Evolutionary conservation across 2,888 invertebrate species (phyloP).

Genomic region (Perdita meconis): DNA sequence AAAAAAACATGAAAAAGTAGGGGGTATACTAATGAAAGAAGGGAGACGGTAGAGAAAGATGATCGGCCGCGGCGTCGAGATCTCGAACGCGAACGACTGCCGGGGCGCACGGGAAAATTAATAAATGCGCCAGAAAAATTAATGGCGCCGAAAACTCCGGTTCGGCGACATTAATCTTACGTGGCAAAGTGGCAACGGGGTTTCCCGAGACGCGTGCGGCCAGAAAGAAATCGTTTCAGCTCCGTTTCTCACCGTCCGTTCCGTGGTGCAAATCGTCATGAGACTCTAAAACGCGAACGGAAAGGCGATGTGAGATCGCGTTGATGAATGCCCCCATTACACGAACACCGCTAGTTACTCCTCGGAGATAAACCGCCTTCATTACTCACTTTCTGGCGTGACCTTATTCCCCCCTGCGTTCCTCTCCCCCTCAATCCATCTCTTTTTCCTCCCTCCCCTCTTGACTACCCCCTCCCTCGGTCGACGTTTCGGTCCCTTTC

Average conservation of each 20-base stretch:
- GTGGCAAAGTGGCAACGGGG: conserved; percentile 70
- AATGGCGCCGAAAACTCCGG: conserved; percentile 70
- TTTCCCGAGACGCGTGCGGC: conserved; percentile 62
- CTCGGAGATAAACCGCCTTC: conserved; percentile 83
- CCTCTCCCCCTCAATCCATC: conserved; percentile 1
- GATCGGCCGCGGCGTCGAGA: conserved; percentile 42
- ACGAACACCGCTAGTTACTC: conserved; percentile 83
- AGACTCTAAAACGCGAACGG: conserved; percentile 80
- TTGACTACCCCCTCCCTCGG: too few species aligned
- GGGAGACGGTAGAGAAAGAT: conserved; percentile 10
- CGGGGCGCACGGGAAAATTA: conserved; percentile 60
- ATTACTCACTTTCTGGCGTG: conserved; percentile 83
- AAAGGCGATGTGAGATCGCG: conserved; percentile 81
- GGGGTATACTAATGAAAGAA: conserved; percentile 1
- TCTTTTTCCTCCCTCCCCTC: too few species aligned
- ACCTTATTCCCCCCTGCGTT: conserved; percentile 80
- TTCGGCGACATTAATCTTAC: conserved; percentile 67
- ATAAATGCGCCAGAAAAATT: conserved; percentile 68
- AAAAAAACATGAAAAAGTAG: too few species aligned
- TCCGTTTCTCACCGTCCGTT: conserved; percentile 73
- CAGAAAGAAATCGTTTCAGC: conserved; percentile 72
- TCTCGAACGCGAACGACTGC: conserved; percentile 41
- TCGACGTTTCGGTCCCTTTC: conserved; percentile 1
- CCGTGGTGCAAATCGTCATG: conserved; percentile 77
- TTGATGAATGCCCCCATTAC: conserved; percentile 84